Evolutionary conservation across 2,888 invertebrate genomes (phyloP), one percentile per base, ranked within the genome.

Genomic region (Conchocele bisecta): DNA sequence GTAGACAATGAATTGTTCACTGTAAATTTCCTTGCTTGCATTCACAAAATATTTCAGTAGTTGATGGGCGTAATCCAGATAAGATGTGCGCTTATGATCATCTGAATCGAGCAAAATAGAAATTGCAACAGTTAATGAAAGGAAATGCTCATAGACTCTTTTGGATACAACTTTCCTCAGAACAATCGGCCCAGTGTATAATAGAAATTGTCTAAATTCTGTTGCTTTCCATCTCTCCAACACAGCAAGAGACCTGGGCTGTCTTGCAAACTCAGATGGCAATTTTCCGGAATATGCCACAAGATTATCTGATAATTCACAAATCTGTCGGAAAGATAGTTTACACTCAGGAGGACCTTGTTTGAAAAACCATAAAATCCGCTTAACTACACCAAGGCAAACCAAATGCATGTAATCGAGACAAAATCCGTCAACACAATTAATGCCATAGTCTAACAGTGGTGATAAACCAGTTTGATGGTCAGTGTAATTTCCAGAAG

Each of bases 191-290:
- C 84, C 87, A 28, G 79, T 81, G 54, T 88, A 86, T 35, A 88
- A 61, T 0, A 86, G 31, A 58, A 87, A 75, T 28, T 79, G 76
- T 22, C 85, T 44, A 29, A 81, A 84, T 56, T 88, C 87, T 15
- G 87, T 86, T 17, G 84, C 86, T 77, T 88, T 88, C 83, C 84
- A 88, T 20, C 75, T 70, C 17, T 81, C 75, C 15, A 83, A 22
- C 11, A 83, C 69, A 44, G 26, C 50, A n/a, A 88, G 41, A 6
- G 81, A 54, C 33, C 86, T 66, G 11, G 84, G 84, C 56, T 83
- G 81, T 41, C 87, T 53, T 20, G 75, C 75, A 77, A 88, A 88
- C 63, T 88, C 87, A 39, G 22, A 33, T 4, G 73, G 74, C 20
- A 78, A 35, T 22, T 57, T 41, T 4, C 35, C 37, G 17, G 33